These are phyloP conservation scores for Julus scanicus DNA, from an alignment of 2,888 invertebrate genomes.

Conservation along the genomic window DNA sequence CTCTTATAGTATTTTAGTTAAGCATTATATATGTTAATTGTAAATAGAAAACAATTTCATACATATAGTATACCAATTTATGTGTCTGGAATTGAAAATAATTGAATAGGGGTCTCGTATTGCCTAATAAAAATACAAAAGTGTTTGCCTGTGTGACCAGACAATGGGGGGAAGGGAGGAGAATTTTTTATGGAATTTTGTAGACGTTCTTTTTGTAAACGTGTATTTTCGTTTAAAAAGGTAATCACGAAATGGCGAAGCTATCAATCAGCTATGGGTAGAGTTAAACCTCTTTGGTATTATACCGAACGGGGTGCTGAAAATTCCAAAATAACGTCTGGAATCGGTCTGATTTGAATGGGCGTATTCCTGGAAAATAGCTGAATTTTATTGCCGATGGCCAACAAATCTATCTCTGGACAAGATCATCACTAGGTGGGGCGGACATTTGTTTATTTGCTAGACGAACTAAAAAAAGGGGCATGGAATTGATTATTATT, in stretches of 20 bases:
- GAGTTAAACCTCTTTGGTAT: neutral
- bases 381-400: too few relatives aligned
- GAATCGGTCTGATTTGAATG: too few relatives aligned
- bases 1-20: too few relatives aligned
- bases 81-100: neutral
- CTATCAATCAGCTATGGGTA: neutral
- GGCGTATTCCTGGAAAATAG: neutral
- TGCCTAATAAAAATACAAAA: too few relatives aligned
- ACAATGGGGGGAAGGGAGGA: too few relatives aligned
- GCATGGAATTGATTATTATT: neutral
- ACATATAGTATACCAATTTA: too few relatives aligned
- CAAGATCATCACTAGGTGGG: neutral
- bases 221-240: neutral
- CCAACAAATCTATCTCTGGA: neutral
- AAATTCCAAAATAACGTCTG: neutral
- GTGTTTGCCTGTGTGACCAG: too few relatives aligned
- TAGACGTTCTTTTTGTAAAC: too few relatives aligned
- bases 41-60: too few relatives aligned
- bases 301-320: neutral
- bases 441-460: neutral
- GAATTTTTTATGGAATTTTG: too few relatives aligned
- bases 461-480: neutral
- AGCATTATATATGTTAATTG: too few relatives aligned
- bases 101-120: neutral
- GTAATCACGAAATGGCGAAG: neutral